Evolutionary conservation across 2,888 invertebrate species (phyloP).

Genomic region (Cephus nigrinus): DNA sequence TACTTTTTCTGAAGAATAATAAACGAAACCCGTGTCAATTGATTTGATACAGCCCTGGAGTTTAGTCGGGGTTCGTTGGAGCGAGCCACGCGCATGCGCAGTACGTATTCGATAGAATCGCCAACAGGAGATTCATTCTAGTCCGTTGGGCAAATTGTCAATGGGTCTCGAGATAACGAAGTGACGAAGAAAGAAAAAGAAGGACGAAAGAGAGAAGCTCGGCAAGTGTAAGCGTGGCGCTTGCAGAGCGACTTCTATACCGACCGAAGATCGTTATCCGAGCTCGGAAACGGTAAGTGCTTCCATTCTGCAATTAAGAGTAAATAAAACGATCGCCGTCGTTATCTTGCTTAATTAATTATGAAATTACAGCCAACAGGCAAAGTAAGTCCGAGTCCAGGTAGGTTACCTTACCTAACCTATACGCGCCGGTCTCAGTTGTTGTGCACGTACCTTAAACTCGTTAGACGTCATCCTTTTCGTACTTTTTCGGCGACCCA

Average conservation of each 20-base stretch:
- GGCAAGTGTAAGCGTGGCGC: constrained; percentile 17
- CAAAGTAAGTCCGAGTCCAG: background rate
- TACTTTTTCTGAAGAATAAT: no score
- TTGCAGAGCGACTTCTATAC: background rate
- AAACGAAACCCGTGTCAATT: no score
- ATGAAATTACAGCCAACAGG: constrained; percentile 24
- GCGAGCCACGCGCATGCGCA: no score
- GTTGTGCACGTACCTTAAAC: constrained; percentile 7
- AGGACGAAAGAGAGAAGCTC: background rate
- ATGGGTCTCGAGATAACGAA: background rate
- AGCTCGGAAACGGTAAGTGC: constrained; percentile 49
- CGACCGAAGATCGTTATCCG: constrained; percentile 9
- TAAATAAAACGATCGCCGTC: constrained; percentile 48
- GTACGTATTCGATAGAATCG: no score
- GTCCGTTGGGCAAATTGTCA: no score
- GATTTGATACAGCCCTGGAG: no score
- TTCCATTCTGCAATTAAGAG: constrained; percentile 52
- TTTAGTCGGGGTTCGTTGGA: no score
- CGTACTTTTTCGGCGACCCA: constrained; percentile 15
- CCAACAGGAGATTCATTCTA: no score
- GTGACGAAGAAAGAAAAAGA: background rate
- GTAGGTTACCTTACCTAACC: no score
- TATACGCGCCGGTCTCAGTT: no score
- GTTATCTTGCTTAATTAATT: constrained; percentile 29
- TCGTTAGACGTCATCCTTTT: constrained; percentile 20